phyloP scores from a whole-genome alignment of 2,888 invertebrate genomes.

The Nephrotoma guestfalica region DNA sequence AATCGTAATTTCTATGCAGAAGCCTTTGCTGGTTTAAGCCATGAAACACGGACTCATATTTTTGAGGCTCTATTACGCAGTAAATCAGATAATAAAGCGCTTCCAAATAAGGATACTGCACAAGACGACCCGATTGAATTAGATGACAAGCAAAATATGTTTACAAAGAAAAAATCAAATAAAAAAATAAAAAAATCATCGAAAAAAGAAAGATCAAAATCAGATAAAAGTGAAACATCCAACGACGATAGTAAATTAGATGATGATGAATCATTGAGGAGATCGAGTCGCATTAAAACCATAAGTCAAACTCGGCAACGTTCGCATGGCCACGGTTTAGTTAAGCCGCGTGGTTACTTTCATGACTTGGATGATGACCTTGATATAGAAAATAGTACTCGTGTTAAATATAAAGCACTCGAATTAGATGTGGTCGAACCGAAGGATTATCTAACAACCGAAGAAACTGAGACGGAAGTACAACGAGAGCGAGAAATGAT shows the following conservation, averaged over 20 bases:
- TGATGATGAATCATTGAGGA: conserved; percentile 33
- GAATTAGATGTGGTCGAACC: conserved; percentile 64
- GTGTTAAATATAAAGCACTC: conserved; percentile 59
- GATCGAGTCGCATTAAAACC: conserved; percentile 62
- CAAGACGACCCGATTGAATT: neutral
- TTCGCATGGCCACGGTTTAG: conserved; percentile 49
- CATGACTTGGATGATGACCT: conserved; percentile 32
- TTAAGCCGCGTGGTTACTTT: conserved; percentile 36
- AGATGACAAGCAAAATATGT: neutral
- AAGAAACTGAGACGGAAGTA: conserved; percentile 22
- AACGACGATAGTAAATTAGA: neutral
- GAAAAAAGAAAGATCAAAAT: neutral
- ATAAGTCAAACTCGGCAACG: conserved; percentile 54
- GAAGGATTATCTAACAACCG: conserved; percentile 38
- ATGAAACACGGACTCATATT: neutral
- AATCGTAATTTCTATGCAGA: conserved; percentile 3
- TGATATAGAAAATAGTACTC: conserved; percentile 44
- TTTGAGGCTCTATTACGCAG: neutral
- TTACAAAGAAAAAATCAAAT: neutral
- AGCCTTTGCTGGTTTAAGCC: neutral
- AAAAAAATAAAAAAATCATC: neutral
- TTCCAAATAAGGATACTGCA: neutral
- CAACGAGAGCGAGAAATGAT: conserved; percentile 34
- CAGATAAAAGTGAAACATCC: neutral
- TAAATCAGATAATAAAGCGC: neutral